These are phyloP conservation scores for Syrrhaptes paradoxus DNA, from an alignment of 2,113 vertebrate genomes.

Conservation along the genomic window DNA sequence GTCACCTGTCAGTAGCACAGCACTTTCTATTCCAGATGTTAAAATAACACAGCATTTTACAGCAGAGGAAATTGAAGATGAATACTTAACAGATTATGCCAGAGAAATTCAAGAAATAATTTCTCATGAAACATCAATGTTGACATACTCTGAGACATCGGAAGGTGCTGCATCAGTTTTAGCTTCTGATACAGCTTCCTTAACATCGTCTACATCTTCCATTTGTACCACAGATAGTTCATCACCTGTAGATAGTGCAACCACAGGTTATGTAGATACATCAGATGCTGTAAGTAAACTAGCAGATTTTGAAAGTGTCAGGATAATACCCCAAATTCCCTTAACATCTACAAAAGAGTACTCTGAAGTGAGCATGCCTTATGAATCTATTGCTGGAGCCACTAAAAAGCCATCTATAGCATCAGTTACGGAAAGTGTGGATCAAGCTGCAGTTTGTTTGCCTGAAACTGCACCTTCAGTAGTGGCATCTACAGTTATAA, in stretches of 20 bases:
- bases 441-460: slow-evolving; percentile 77
- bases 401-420: not conserved
- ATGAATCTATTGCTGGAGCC: not conserved
- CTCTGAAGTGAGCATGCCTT: slow-evolving; percentile 60
- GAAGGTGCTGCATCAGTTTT: slow-evolving; percentile 76
- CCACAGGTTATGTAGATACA: slow-evolving; percentile 55
- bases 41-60: slow-evolving; percentile 98
- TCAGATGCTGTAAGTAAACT: slow-evolving; percentile 47
- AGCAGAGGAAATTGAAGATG: slow-evolving; percentile 91
- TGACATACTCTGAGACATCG: slow-evolving; percentile 79
- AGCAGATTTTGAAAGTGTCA: slow-evolving; percentile 58
- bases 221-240: slow-evolving; percentile 84
- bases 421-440: slow-evolving; percentile 46
- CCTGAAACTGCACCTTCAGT: slow-evolving; percentile 69
- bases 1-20: slow-evolving; percentile 76
- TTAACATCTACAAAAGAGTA: slow-evolving; percentile 58
- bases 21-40: slow-evolving; percentile 94
- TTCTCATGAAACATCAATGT: slow-evolving; percentile 84
- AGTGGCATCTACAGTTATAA: not conserved
- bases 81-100: slow-evolving; percentile 81
- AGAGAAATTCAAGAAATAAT: slow-evolving; percentile 85
- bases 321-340: slow-evolving; percentile 43
- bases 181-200: slow-evolving; percentile 76
- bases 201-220: slow-evolving; percentile 83
- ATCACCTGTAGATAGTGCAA: slow-evolving; percentile 76